Evolutionary conservation across 2,888 invertebrate genomes (phyloP).

Genomic region (Druceiella hillmani): DNA sequence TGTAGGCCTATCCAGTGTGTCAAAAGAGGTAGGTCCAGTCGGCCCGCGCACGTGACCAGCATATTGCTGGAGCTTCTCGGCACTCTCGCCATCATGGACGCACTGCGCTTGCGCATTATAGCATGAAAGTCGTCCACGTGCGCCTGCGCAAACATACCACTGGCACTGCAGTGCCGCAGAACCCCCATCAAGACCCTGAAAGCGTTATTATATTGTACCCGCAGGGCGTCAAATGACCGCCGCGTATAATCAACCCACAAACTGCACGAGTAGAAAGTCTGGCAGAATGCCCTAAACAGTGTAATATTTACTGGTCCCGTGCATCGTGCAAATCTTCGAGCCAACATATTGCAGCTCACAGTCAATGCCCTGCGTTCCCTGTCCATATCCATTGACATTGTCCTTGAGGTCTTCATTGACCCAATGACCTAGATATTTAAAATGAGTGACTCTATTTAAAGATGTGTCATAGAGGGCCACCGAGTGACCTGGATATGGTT

Average conservation of each 20-base stretch:
- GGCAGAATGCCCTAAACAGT: constrained; percentile 7
- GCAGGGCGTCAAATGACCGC: constrained; percentile 5
- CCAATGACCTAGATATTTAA: constrained; percentile 8
- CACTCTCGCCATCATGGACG: constrained; percentile 3
- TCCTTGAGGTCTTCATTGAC: constrained; percentile 5
- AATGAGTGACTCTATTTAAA: constrained; percentile 1
- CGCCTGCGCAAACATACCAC: constrained; percentile 7
- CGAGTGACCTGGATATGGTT: too few relatives aligned
- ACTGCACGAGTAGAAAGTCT: constrained; percentile 6
- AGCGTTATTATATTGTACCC: constrained; percentile 8
- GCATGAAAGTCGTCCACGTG: constrained; percentile 7
- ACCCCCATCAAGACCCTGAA: constrained; percentile 6
- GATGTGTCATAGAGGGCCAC: not conserved
- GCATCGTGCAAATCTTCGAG: constrained; percentile 7
- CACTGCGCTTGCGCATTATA: constrained; percentile 6
- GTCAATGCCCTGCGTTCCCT: constrained; percentile 9
- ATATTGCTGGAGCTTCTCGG: not conserved
- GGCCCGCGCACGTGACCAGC: too few relatives aligned
- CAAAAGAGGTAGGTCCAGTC: too few relatives aligned
- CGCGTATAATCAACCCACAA: constrained; percentile 9
- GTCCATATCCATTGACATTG: constrained; percentile 6
- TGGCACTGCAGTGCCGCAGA: constrained; percentile 7
- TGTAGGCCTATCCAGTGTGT: too few relatives aligned
- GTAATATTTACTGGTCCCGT: constrained; percentile 2
- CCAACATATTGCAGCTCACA: constrained; percentile 10